Evolutionary conservation across 2,888 invertebrate species (phyloP).

Genomic region (Ochropleura plecta): DNA sequence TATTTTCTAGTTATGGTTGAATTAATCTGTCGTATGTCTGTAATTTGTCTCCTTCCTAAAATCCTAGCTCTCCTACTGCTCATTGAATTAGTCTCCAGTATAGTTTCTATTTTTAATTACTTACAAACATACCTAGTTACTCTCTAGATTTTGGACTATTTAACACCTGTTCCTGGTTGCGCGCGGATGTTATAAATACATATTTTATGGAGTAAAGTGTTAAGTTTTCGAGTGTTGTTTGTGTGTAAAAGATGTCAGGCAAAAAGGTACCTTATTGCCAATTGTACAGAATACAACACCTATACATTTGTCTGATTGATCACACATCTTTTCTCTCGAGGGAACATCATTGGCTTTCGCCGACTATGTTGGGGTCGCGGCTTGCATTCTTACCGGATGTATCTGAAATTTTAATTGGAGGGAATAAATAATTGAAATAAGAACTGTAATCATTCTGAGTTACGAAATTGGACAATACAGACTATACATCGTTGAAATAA

Average conservation of each 20-base stretch:
- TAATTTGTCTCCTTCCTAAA: slow-evolving; percentile 6
- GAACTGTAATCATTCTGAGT: neutral
- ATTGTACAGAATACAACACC: slow-evolving; percentile 26
- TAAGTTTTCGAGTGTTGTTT: slow-evolving; percentile 51
- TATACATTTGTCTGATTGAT: neutral
- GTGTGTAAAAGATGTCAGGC: slow-evolving; percentile 34
- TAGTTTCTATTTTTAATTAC: slow-evolving; percentile 19
- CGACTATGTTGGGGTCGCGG: neutral
- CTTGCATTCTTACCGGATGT: neutral
- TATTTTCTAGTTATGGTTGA: neutral
- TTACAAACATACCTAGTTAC: neutral
- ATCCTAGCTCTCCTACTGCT: slow-evolving; percentile 12
- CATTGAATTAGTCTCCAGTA: neutral
- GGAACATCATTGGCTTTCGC: neutral
- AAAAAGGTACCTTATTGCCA: slow-evolving; percentile 15
- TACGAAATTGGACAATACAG: neutral
- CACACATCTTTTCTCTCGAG: neutral
- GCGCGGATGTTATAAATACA: slow-evolving; percentile 46
- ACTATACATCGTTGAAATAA: neutral
- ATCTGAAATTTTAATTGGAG: neutral
- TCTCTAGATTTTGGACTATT: neutral
- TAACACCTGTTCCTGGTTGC: slow-evolving; percentile 1
- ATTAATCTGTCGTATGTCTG: neutral
- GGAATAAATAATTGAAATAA: neutral
- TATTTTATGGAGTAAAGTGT: slow-evolving; percentile 33